Base-by-base conservation (phyloP, 2,797 vertebrate species). In the Mallotus villosus region DNA sequence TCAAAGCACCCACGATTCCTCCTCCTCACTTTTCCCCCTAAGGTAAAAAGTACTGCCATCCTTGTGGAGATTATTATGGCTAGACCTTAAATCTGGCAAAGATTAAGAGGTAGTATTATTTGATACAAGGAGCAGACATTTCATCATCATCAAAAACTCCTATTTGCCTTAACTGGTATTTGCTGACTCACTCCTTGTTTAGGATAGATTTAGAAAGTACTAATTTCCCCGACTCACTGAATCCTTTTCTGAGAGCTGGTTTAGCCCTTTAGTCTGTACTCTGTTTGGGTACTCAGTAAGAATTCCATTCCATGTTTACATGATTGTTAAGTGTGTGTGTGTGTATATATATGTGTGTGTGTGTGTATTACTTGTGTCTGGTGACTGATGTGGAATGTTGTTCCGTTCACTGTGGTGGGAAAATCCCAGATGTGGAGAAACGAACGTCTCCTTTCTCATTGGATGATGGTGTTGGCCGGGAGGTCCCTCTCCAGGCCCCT, bases 341-440 rank as follows among this genome's bases (percentile, higher is more conserved):
- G 61, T 51, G 59, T 32, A 64, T 64, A 58, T 34, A 57, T 71
- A 24, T 67, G 73, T 71, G 68, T 55, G 21, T 74, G 65, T 63
- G 62, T 74, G 37, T 73, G 66, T 19, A 64, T 27, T 72, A 65
- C 57, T 68, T 76, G 71, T 70, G 73, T 84, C 71, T 21, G 75
- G 77, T 83, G 84, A 88, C 86, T 82, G 81, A 83, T 87, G 80
- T 78, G 85, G 78, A 85, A 84, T 88, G 77, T 74, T 85, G 82
- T 78, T 86, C 84, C 73, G 65, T 61, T 76, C 70, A 77, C 82
- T 86, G 73, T 46, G 84, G 85, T 87, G 90, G 90, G 90, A 90
- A 92, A 91, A 88, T 89, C 86, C 91, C 90, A 87, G 86, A 91
- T 89, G 88, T 86, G 83, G 87, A 81, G 79, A 83, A 86, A 84